phyloP scores from a whole-genome alignment of 2,888 invertebrate species.

The Synanthedon myopaeformis region DNA sequence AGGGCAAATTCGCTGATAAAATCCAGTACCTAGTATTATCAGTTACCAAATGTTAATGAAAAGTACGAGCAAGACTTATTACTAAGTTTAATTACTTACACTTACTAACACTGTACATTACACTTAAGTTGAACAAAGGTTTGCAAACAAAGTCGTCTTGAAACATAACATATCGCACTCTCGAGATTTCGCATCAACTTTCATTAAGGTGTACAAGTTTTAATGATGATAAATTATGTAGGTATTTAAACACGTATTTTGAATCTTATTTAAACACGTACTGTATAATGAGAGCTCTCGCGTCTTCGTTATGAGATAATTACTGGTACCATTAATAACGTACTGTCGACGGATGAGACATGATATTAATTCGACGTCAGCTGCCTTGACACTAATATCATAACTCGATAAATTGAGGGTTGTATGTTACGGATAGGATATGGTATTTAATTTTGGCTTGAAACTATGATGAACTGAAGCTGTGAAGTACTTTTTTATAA shows the following conservation, averaged over 20 bases:
- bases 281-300: conserved; percentile 30
- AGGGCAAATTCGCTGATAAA: too few species aligned
- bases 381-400: conserved; percentile 31
- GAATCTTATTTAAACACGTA: conserved; percentile 23
- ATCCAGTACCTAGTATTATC: too few species aligned
- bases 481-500: too few species aligned
- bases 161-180: conserved; percentile 21
- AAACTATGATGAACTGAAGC: too few species aligned
- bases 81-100: too few species aligned
- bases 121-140: conserved; percentile 2
- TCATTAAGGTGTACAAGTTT: conserved; percentile 38
- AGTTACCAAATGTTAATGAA: too few species aligned
- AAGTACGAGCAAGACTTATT: too few species aligned
- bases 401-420: conserved; percentile 29
- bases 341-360: conserved; percentile 35
- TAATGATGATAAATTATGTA: conserved; percentile 50
- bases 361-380: conserved; percentile 41
- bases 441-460: neutral
- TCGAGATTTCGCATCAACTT: conserved; percentile 27
- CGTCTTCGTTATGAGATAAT: conserved; percentile 41
- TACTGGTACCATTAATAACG: conserved; percentile 50
- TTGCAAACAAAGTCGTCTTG: conserved; percentile 8
- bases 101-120: neutral
- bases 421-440: conserved; percentile 3
- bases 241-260: conserved; percentile 27